Base-by-base conservation (phyloP, 2,888 invertebrate genomes). In the Zygaena filipendulae region DNA sequence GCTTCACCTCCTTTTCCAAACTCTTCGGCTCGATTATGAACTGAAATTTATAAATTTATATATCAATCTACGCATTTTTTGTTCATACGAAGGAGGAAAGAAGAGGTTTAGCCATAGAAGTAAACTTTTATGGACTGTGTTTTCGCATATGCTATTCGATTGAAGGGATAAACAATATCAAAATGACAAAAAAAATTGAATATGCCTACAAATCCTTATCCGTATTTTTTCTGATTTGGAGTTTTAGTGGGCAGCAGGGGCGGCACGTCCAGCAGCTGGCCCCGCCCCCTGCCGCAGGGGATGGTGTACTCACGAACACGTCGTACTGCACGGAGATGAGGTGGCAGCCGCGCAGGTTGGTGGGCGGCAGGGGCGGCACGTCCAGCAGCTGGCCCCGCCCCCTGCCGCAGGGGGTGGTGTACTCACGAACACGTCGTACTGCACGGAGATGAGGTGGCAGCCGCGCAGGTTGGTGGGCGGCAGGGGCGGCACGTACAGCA, bases 221-320 rank as follows among this genome's bases (percentile, higher is more conserved):
- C n/a, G n/a, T n/a, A n/a, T n/a, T n/a, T n/a, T n/a, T n/a, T n/a
- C n/a, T n/a, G n/a, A n/a, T n/a, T n/a, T n/a, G n/a, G n/a, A n/a
- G n/a, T n/a, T n/a, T 95, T 94, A 36, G 96, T 96, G 19, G 96
- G 96, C 39, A 96, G 96, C 49, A 97, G 77, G 13, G 96, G 95
- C 35, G 96, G 96, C 40, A 97, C 93, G 64, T 93, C 92, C 31
- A 96, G 84, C 57, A 91, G 88, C 63, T 95, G 93, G 57, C 88
- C 90, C 37, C 88, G 85, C 92, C 95, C n/a, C n/a, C n/a, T n/a
- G n/a, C n/a, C n/a, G n/a, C n/a, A n/a, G n/a, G n/a, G n/a, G n/a
- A n/a, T n/a, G n/a, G n/a, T n/a, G n/a, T n/a, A 87, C 91, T 88
- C 66, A 92, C 92, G 62, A 90, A 94, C 29, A 95, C 92, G 62